Base-by-base conservation (phyloP, 2,888 invertebrate species). In the Pristionchus entomophagus region DNA sequence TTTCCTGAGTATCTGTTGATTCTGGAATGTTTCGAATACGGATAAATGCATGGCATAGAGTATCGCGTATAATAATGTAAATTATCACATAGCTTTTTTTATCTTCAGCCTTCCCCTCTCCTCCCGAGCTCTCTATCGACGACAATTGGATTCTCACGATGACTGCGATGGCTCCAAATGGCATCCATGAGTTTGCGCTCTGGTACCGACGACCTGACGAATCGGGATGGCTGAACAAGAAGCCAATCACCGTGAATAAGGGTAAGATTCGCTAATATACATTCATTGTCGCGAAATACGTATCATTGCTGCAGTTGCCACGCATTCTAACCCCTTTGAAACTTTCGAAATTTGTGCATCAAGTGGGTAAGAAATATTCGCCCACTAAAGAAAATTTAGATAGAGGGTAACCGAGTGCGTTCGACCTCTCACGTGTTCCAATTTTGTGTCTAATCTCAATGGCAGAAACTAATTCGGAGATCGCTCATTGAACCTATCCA, bases 71-170 rank as follows among this genome's bases (percentile, higher is more conserved):
- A n/a, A n/a, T 59, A 22, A 5, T 26, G 10, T 14, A 32, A 35
- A 69, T 69, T 8, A 69, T n/a, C 26, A 35, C 5, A n/a, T 12
- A 65, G 5, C 26, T 35, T n/a, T 32, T 14, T 29, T 65, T 35
- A 1, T 5, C 22, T 65, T 32, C 65, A 84, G 83, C 83, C 10
- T 41, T 65, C 26, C 65, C 65, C 29, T 89, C 89, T 78, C 90
- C 89, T 62, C 89, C 90, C 49, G 86, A 86, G 35, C 32, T 84
- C 65, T 49, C 65, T 1, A 22, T 84, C 65, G 65, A 62, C n/a
- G 82, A 26, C 59, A 35, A 56, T 0, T n/a, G n/a, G n/a, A 41
- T 41, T 0, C 49, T 84, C 26, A 84, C 83, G 19, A 65, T 84
- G 32, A 84, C 83, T 32, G 83, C 53, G 14, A 35, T 32, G 32